phyloP scores from a whole-genome alignment of 2,888 invertebrate species.

The Cosmia pyralina region DNA sequence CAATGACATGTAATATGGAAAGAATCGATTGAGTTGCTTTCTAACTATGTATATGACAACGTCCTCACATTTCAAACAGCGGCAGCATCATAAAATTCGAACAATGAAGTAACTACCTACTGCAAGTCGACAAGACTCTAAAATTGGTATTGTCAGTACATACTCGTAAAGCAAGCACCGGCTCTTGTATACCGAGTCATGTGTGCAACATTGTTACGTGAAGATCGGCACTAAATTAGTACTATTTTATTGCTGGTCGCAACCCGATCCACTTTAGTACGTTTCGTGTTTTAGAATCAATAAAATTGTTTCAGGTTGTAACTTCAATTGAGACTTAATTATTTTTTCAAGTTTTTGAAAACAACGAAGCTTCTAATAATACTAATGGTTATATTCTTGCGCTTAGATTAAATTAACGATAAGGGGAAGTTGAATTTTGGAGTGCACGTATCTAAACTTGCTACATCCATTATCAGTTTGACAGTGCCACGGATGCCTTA shows the following conservation, averaged over 20 bases:
- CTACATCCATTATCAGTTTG: slow-evolving; percentile 34
- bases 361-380: not conserved
- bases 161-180: slow-evolving; percentile 80
- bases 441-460: slow-evolving; percentile 28
- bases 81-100: slow-evolving; percentile 77
- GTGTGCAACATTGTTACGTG: slow-evolving; percentile 80
- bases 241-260: slow-evolving; percentile 50
- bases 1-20: slow-evolving; percentile 7
- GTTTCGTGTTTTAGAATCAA: slow-evolving; percentile 36
- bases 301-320: slow-evolving; percentile 42
- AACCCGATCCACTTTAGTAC: slow-evolving; percentile 41
- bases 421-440: slow-evolving; percentile 2
- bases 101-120: slow-evolving; percentile 81
- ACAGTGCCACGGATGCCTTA: slow-evolving; percentile 25
- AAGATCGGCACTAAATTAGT: slow-evolving; percentile 55
- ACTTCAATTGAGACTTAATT: slow-evolving; percentile 1
- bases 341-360: not conserved
- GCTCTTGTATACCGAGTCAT: slow-evolving; percentile 80
- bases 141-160: slow-evolving; percentile 83
- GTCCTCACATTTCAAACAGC: slow-evolving; percentile 66
- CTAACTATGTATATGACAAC: slow-evolving; percentile 56
- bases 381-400: not conserved
- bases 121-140: slow-evolving; percentile 80
- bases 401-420: not conserved
- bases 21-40: slow-evolving; percentile 4